A percentile compares a stretch with the other conserved stretches of the same genome.
Evolutionary conservation across 1,140 invertebrate genomes (phyloP).

Genomic region (Hyles vespertilio): DNA sequence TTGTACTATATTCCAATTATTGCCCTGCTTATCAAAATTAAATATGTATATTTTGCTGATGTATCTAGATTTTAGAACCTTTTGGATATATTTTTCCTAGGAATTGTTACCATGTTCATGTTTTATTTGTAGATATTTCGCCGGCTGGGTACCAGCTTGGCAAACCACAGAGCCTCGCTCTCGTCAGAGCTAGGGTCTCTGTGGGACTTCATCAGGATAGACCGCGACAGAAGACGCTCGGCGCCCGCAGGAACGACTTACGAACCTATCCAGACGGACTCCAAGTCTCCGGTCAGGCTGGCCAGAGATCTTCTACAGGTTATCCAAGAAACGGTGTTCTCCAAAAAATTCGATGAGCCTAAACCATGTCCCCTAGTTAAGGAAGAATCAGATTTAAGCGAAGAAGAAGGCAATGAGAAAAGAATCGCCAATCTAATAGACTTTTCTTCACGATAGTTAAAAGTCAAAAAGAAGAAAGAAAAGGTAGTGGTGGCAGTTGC

Average conservation of each 20-base stretch:
- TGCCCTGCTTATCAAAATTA: no score
- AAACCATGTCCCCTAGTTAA: constrained; percentile 57
- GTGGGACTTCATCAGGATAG: constrained; percentile 69
- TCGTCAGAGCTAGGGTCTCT: constrained; percentile 69
- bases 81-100: no score
- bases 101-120: no score
- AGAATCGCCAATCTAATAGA: constrained; percentile 70
- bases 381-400: constrained; percentile 62
- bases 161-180: constrained; percentile 62
- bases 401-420: constrained; percentile 58
- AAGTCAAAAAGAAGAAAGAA: constrained; percentile 64
- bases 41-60: no score
- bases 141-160: constrained; percentile 58
- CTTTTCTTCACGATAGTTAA: constrained; percentile 71
- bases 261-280: constrained; percentile 46
- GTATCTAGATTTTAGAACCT: no score
- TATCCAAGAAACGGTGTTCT: constrained; percentile 66
- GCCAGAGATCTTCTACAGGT: constrained; percentile 69
- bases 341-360: constrained; percentile 52
- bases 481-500: constrained; percentile 63
- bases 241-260: constrained; percentile 38
- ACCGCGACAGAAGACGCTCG: constrained; percentile 53
- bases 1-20: no score
- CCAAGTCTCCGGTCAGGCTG: constrained; percentile 55
- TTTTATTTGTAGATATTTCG: constrained; percentile 49